A percentile compares a stretch with the other conserved stretches of the same genome.
Conservation (phyloP, 2,797 vertebrate species). For the Etheostoma nigrum region DNA sequence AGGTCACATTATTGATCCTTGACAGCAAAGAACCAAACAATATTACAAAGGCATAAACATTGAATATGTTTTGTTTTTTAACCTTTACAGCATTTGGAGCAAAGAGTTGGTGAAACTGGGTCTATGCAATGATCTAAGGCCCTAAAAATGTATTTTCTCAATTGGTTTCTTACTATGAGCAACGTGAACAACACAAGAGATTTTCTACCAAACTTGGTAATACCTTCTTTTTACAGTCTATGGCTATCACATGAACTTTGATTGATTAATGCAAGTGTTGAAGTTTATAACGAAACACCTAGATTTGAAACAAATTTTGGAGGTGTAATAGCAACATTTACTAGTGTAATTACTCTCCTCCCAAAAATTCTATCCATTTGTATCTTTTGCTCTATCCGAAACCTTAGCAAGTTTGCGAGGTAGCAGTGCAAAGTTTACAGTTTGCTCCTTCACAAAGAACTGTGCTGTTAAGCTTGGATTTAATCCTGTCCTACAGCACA, state of each 20-base stretch:
- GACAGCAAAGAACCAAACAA: neutral
- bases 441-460: neutral
- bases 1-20: neutral
- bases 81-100: neutral
- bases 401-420: neutral
- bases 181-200: neutral
- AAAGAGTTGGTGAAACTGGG: neutral
- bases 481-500: constrained; percentile 2
- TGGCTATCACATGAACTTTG: neutral
- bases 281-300: neutral
- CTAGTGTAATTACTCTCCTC: neutral
- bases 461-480: constrained; percentile 6
- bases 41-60: neutral
- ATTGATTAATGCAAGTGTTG: neutral
- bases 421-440: neutral
- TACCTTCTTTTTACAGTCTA: no score
- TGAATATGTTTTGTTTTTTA: neutral
- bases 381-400: neutral
- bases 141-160: neutral
- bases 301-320: neutral
- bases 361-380: neutral
- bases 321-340: neutral
- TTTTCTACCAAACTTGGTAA: neutral
- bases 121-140: neutral
- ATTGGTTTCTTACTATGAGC: neutral